These are phyloP conservation scores for Odocoileus virginianus DNA, from an alignment of 2,113 vertebrate species.

Conservation along the genomic window DNA sequence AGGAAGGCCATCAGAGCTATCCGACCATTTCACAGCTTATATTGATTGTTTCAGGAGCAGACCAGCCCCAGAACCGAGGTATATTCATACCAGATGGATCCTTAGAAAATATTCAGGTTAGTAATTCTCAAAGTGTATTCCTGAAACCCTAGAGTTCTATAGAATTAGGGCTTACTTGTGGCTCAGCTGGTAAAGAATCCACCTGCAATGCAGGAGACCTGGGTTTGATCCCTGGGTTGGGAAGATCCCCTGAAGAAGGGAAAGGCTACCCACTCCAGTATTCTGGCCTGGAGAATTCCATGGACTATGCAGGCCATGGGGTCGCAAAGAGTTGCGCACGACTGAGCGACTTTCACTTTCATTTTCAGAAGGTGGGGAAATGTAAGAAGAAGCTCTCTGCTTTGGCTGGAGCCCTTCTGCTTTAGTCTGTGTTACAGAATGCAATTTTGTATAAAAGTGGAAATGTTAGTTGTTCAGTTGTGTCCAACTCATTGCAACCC, in stretches of 20 bases:
- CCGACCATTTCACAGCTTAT: too few species aligned
- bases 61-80: not conserved
- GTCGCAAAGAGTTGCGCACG: not conserved
- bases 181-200: not conserved
- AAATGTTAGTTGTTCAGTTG: not conserved
- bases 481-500: not conserved
- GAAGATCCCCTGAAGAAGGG: not conserved
- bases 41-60: not conserved
- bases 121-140: not conserved
- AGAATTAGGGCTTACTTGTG: not conserved
- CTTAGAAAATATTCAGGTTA: not conserved
- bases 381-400: not conserved
- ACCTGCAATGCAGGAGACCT: not conserved
- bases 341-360: not conserved
- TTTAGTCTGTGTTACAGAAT: not conserved
- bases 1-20: not conserved
- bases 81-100: not conserved
- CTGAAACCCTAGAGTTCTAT: not conserved
- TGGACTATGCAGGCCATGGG: not conserved
- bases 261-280: not conserved
- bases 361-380: not conserved
- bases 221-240: not conserved
- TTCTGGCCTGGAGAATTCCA: not conserved
- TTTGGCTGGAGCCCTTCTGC: not conserved
- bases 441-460: not conserved